phyloP scores from a whole-genome alignment of 2,888 invertebrate species.

The Drosophila mimica region DNA sequence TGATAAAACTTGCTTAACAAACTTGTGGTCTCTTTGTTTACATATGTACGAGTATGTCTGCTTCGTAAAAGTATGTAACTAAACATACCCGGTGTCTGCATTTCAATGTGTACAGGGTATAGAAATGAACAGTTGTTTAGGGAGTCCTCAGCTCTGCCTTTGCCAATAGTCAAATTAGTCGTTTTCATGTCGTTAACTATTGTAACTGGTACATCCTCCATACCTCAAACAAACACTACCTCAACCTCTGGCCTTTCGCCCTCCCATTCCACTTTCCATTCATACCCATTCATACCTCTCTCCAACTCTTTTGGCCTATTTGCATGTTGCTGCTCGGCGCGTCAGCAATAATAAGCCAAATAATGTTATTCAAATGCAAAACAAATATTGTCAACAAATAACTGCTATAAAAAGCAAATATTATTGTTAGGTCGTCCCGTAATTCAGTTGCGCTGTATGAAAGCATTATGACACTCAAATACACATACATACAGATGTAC shows the following conservation, averaged over 20 bases:
- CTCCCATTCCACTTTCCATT: not conserved
- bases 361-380: constrained; percentile 64
- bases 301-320: constrained; percentile 29
- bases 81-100: not conserved
- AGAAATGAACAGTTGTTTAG: constrained; percentile 20
- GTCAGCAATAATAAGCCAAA: constrained; percentile 67
- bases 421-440: constrained; percentile 11
- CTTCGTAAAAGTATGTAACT: not conserved
- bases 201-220: constrained; percentile 76
- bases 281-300: too few relatives aligned
- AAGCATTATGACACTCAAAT: constrained; percentile 3
- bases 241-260: not conserved
- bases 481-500: not conserved
- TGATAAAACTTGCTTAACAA: not conserved
- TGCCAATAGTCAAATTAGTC: constrained; percentile 72
- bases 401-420: constrained; percentile 20
- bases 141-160: constrained; percentile 20
- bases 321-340: constrained; percentile 57
- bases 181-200: constrained; percentile 78
- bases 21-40: too few relatives aligned
- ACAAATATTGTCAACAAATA: constrained; percentile 65
- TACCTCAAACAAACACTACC: constrained; percentile 7
- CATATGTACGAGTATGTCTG: not conserved
- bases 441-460: constrained; percentile 20
- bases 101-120: constrained; percentile 11